Conservation (phyloP, 1,140 invertebrate genomes). For the Xylocopa sonorina region DNA sequence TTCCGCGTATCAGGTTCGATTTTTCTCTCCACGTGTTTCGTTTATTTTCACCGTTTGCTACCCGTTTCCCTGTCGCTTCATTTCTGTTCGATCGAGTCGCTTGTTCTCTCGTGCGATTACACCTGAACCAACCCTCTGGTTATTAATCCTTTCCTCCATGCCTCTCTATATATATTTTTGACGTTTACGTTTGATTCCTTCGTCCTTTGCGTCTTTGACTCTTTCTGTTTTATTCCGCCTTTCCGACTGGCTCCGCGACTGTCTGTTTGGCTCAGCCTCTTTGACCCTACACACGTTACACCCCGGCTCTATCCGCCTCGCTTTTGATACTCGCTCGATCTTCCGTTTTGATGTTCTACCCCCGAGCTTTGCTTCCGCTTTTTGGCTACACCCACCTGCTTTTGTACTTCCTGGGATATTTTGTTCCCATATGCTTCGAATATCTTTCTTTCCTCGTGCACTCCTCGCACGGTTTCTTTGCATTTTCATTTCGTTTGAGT, state of each 20-base stretch:
- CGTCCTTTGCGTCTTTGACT: not conserved
- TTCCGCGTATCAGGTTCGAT: not conserved
- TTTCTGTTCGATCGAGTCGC: not conserved
- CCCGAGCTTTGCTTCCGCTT: not conserved
- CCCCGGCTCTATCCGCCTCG: not conserved
- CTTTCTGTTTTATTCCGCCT: conserved; percentile 1
- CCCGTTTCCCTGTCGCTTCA: no score
- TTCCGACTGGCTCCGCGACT: not conserved
- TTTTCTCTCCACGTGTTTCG: not conserved
- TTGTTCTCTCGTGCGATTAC: not conserved
- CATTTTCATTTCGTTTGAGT: not conserved
- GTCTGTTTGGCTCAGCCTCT: not conserved
- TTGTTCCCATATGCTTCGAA: no score
- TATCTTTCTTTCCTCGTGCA: not conserved
- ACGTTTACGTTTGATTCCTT: conserved; percentile 2
- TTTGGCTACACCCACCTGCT: no score
- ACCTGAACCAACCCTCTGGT: not conserved
- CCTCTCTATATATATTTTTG: not conserved
- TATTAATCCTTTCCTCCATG: not conserved
- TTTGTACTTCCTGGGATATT: not conserved
- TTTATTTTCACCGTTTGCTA: not conserved
- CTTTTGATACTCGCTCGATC: not conserved
- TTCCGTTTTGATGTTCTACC: not conserved
- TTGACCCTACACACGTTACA: not conserved
- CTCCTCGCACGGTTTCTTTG: no score